Percentiles rank a stretch among this genome's conserved stretches.
phyloP scores from a whole-genome alignment of 2,888 invertebrate species.

The Willowsia nigromaculata region DNA sequence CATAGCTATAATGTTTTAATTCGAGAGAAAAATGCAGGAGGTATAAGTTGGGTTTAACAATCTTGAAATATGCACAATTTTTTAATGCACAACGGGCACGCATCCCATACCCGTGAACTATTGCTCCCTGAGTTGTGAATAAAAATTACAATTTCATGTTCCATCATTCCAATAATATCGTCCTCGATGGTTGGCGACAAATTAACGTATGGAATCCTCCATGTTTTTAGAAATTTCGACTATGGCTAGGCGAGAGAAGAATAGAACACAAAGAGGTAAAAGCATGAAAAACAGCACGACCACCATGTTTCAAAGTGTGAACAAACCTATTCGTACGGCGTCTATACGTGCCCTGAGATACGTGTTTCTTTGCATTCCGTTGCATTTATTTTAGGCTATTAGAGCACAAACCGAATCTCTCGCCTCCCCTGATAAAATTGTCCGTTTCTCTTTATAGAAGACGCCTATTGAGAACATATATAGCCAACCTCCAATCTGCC shows the following conservation, averaged over 20 bases:
- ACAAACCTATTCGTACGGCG: slow-evolving; percentile 15
- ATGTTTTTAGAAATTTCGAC: not conserved
- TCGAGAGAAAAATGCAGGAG: not conserved
- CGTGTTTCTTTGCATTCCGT: not conserved
- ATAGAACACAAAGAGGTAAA: not conserved
- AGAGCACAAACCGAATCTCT: slow-evolving; percentile 19
- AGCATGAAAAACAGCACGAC: not conserved
- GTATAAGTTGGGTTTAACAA: not conserved
- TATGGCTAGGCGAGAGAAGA: not conserved
- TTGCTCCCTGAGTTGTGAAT: slow-evolving; percentile 37
- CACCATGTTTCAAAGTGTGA: slow-evolving; percentile 53
- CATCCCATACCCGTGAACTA: slow-evolving; percentile 3
- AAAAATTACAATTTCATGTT: slow-evolving; percentile 45
- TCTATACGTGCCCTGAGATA: not conserved
- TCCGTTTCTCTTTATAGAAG: not conserved
- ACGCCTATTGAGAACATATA: too few relatives aligned
- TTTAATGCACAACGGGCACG: not conserved
- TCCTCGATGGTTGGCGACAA: not conserved
- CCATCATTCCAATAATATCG: not conserved
- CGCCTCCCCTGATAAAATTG: not conserved
- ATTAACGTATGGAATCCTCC: not conserved
- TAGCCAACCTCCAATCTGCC: slow-evolving; percentile 19
- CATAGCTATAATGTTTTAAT: not conserved
- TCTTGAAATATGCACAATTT: slow-evolving; percentile 13
- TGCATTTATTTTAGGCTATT: not conserved